Evolutionary conservation across 2,888 invertebrate species (phyloP), one percentile per base, ranked within the genome.

Genomic region (Odontocerum albicorne): DNA sequence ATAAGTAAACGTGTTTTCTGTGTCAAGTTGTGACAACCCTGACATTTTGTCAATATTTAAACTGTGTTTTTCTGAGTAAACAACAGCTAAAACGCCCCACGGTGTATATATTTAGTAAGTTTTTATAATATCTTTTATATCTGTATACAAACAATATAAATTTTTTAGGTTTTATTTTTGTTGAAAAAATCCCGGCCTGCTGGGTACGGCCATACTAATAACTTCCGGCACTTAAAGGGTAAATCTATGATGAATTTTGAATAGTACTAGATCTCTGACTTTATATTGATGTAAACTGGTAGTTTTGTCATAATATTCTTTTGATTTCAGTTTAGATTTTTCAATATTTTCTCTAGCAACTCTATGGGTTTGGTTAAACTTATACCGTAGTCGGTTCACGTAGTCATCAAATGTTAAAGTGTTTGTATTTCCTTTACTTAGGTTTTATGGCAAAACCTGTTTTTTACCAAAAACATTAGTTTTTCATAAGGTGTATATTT

Each of bases 401-500:
- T 64, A 64, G 50, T 64, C 59, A 36, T 65, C 64, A 40, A 63
- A 65, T 13, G 62, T n/a, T n/a, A n/a, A n/a, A n/a, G n/a, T n/a
- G n/a, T n/a, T n/a, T n/a, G n/a, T n/a, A n/a, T n/a, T n/a, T n/a
- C n/a, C n/a, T n/a, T n/a, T n/a, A n/a, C n/a, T n/a, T n/a, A n/a
- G n/a, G n/a, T n/a, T 43, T 6, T 63, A 61, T 12, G 61, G 54
- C 13, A 62, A 63, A 6, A 65, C 12, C n/a, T 45, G 33, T 8
- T 62, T 42, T 59, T 61, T 61, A 17, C 51, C 36, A 33, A 65
- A 65, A 49, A 65, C 65, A 10, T n/a, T n/a, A 66, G 32, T 39
- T 66, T 39, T 62, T 67, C 65, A 39, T 64, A 64, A 13, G 66
- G 66, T 3, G 64, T 62, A 31, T 57, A 66, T 15, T 62, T 62